Evolutionary conservation across 92 coral and sea anemone species (phyloP), one percentile per base, ranked within the genome.

Genomic region (Actinernus sp.): DNA sequence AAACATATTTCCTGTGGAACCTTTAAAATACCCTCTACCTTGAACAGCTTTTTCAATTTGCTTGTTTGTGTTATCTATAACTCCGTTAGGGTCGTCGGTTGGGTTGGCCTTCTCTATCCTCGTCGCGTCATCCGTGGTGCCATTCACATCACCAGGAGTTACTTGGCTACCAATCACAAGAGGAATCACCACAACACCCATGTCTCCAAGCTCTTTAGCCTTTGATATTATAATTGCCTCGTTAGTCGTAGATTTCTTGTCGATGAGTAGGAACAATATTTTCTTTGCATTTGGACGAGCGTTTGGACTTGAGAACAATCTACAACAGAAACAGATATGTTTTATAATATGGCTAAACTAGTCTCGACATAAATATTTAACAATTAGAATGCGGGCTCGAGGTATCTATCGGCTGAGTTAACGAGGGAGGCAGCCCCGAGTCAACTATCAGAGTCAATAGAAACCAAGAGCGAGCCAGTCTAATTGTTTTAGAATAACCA

Each of bases 251-350:
- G 82, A 65, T 21, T 34, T n/a, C 27, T 79, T 83, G 46, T 92
- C 97, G 63, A 88, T 76, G 18, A 88, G 58, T 2, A 92, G 82
- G 61, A 88, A 79, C 63, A 92, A 70, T 23, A 92, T 88, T 55
- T 88, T 92, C 59, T 75, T 84, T 1, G 88, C 92, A 43, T 73
- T 76, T 0, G 83, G 88, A 37, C 97, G 89, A 21, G 85, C 58
- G 6, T 39, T 13, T 19, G 73, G 28, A 49, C 32, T 31, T 4
- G 78, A 55, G 49, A 70, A 70, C 26, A 55, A 38, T 22, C 43
- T 43, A 45, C 8, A 45, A 45, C 8, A 34, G 41, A 34, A 6
- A n/a, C n/a, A n/a, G n/a, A n/a, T n/a, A n/a, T n/a, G n/a, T n/a
- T n/a, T n/a, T n/a, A n/a, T n/a, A n/a, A n/a, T n/a, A n/a, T n/a